phyloP scores from a whole-genome alignment of 1,140 invertebrate genomes.

The Pseudomyrmex concolor region DNA sequence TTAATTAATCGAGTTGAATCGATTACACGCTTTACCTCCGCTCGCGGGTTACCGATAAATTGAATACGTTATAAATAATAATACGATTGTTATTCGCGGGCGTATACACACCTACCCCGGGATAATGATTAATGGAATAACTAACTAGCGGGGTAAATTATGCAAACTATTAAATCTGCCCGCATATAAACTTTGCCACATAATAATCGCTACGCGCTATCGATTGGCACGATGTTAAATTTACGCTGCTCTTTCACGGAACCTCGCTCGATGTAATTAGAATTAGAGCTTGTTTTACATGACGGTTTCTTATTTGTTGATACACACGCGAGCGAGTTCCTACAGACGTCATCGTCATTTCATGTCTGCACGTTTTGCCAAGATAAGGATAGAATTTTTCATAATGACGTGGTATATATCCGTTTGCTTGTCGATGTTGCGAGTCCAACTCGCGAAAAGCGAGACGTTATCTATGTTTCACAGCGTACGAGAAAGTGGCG shows the following conservation, averaged over 20 bases:
- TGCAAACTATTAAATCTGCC: constrained; percentile 75
- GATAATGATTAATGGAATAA: constrained; percentile 72
- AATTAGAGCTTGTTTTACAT: not conserved
- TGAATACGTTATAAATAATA: constrained; percentile 72
- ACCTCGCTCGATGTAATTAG: constrained; percentile 13
- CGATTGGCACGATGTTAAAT: constrained; percentile 61
- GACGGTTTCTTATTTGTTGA: not conserved
- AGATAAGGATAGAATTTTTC: constrained; percentile 12
- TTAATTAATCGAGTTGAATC: constrained; percentile 71
- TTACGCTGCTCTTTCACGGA: constrained; percentile 44
- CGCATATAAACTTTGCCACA: constrained; percentile 70
- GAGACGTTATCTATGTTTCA: constrained; percentile 10
- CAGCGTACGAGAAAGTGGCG: constrained; percentile 20
- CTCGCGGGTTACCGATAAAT: constrained; percentile 63
- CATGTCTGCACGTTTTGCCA: not conserved
- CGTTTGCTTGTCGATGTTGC: not conserved
- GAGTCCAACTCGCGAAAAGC: not conserved
- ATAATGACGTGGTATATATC: not conserved
- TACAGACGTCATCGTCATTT: no score
- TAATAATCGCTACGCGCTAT: constrained; percentile 68
- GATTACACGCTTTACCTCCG: constrained; percentile 64
- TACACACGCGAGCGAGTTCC: not conserved
- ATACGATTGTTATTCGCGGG: constrained; percentile 71
- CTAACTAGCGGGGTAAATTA: constrained; percentile 71
- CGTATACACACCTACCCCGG: constrained; percentile 57